A percentile compares a stretch with the other conserved stretches of the same genome.
These are phyloP conservation scores for Allolobophora icterica DNA, from an alignment of 2,888 invertebrate species.

Conservation along the genomic window DNA sequence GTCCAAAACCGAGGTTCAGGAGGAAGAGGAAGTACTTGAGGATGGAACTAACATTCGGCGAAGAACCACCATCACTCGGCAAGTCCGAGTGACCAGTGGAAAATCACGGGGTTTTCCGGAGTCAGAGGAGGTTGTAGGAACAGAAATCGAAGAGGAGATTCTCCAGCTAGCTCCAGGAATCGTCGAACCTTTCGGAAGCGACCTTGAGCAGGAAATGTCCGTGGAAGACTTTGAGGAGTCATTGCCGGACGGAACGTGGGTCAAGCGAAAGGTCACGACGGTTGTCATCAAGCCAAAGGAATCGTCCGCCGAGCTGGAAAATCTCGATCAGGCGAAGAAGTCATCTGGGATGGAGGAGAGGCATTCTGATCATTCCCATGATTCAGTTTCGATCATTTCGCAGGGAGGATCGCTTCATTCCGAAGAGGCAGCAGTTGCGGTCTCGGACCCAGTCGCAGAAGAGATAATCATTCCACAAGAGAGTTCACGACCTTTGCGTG, in stretches of 20 bases:
- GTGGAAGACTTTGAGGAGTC: conserved; percentile 43
- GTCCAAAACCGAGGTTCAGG: neutral
- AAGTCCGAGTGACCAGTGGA: conserved; percentile 12
- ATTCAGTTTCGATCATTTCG: conserved; percentile 13
- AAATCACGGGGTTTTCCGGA: neutral
- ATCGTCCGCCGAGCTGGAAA: neutral
- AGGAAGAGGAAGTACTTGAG: neutral
- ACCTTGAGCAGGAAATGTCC: conserved; percentile 37
- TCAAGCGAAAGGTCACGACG: conserved; percentile 38
- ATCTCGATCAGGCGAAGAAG: neutral
- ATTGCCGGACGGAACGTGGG: conserved; percentile 41
- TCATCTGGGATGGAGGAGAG: neutral
- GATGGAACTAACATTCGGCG: conserved; percentile 27
- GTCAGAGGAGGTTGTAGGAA: conserved; percentile 36
- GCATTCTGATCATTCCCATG: conserved; percentile 2
- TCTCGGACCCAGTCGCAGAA: neutral
- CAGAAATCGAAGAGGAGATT: conserved; percentile 40
- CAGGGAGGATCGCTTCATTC: neutral
- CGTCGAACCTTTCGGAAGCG: conserved; percentile 30
- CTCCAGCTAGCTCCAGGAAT: conserved; percentile 41
- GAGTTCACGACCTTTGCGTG: neutral
- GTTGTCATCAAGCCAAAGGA: conserved; percentile 29
- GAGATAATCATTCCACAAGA: conserved; percentile 12
- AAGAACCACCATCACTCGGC: conserved; percentile 30
- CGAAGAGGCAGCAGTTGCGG: neutral